Evolutionary conservation across 2,113 vertebrate genomes (phyloP), one percentile per base, ranked within the genome.

Genomic region (Entelurus aequoreus): DNA sequence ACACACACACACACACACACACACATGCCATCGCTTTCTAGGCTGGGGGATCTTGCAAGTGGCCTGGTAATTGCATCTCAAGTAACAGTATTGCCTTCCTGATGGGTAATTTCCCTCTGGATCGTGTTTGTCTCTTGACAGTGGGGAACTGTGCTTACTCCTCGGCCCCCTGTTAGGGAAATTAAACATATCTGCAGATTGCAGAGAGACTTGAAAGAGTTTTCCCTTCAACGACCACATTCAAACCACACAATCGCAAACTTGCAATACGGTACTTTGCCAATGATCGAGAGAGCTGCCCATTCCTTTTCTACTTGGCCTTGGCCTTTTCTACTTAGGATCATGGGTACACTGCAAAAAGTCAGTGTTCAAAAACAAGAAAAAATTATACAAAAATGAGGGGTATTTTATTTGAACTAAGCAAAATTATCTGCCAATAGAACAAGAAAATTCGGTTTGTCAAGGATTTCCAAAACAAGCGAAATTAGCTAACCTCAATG

Each of bases 101-200:
- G 87, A 89, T 89, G 85, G 87, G 85, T 90, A 89, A 91, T 87
- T 89, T 90, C 88, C 89, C 86, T 84, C 74, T 40, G 85, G 88
- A 89, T 90, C 86, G 85, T 89, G 87, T 86, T 85, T 83, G 84
- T 76, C 85, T 87, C 86, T 84, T 86, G 84, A 82, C 82, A 74
- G 72, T 79, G 84, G 77, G 78, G 79, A 83, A 79, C 83, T 81
- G 78, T 80, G 80, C 78, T 86, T 83, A 80, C 86, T 86, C 83
- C 77, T 76, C 65, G 74, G 69, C 63, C 83, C 83, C 72, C 76
- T 85, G 87, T 88, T 85, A 21, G 72, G 83, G 86, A 89, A 89
- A 87, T 89, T 89, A 87, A 88, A 79, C 87, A 84, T 86, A 84
- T 88, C 84, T 86, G 73, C 71, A 79, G 81, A 84, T 83, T 70